Evolutionary conservation across 2,113 vertebrate genomes (phyloP).

Genomic region (Merops nubicus): DNA sequence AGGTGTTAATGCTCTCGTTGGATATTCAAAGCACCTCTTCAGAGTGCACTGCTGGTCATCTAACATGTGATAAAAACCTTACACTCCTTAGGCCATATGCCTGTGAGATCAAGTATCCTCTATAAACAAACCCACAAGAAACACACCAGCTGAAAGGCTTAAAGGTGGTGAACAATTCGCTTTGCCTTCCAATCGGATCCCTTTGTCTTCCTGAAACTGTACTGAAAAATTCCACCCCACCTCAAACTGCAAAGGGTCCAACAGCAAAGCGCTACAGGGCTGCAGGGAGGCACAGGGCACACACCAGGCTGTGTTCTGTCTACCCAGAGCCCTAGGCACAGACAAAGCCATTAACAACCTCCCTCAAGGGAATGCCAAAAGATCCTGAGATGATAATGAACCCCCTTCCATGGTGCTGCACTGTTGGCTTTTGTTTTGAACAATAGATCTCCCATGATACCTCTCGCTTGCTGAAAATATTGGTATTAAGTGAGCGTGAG

Average conservation of each 20-base stretch:
- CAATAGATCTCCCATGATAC: slow-evolving; percentile 64
- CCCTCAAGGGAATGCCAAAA: slow-evolving; percentile 17
- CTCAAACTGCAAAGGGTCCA: neutral
- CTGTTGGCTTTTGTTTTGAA: slow-evolving; percentile 65
- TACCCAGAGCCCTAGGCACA: neutral
- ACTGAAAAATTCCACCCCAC: neutral
- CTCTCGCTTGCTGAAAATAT: slow-evolving; percentile 62
- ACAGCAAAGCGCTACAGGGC: neutral
- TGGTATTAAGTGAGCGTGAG: slow-evolving; percentile 66
- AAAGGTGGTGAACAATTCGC: neutral
- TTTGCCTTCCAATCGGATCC: neutral
- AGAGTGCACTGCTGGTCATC: neutral
- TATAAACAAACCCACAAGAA: neutral
- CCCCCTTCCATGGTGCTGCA: slow-evolving; percentile 5
- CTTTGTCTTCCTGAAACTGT: neutral
- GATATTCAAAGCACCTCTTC: neutral
- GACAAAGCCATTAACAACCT: neutral
- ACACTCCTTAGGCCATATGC: neutral
- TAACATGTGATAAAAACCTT: neutral
- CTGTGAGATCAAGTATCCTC: slow-evolving; percentile 1
- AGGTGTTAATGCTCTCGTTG: neutral
- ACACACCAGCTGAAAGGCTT: neutral
- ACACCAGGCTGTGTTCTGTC: fast-evolving
- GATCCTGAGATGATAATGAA: slow-evolving; percentile 3
- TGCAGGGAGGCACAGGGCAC: neutral